Evolutionary conservation across 30 jellyfish, hydroid and myxozoan species (phyloP).

Genomic region (Clytia hemisphaerica): DNA sequence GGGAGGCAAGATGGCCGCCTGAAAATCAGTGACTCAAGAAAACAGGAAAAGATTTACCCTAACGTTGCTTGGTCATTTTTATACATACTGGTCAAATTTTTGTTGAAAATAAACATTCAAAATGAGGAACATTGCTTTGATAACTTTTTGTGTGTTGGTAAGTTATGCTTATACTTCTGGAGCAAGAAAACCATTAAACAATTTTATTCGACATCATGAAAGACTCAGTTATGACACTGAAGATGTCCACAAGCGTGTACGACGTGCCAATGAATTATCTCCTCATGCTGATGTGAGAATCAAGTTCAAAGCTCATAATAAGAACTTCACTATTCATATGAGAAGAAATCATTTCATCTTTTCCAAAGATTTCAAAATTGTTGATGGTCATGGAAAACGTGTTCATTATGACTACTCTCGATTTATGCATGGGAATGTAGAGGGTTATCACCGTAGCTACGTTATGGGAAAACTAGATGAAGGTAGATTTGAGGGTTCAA

Average conservation of each 20-base stretch:
- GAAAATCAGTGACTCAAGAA: too few relatives aligned
- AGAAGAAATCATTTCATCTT: constrained; percentile 67
- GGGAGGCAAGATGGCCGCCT: too few relatives aligned
- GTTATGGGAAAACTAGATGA: constrained; percentile 46
- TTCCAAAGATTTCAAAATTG: constrained; percentile 48
- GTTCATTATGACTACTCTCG: constrained; percentile 38
- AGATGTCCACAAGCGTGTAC: constrained; percentile 73
- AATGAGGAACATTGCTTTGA: too few relatives aligned
- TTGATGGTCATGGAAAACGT: constrained; percentile 65
- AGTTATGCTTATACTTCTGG: too few relatives aligned
- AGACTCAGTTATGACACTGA: constrained; percentile 46
- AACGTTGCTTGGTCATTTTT: too few relatives aligned
- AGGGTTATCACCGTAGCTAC: constrained; percentile 63
- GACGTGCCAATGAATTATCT: constrained; percentile 58
- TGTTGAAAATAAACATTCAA: too few relatives aligned
- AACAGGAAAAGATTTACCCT: too few relatives aligned
- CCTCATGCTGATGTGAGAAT: constrained; percentile 60
- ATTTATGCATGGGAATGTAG: constrained; percentile 81
- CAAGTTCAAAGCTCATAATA: constrained; percentile 63
- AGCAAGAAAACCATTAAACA: constrained; percentile 38
- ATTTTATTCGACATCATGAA: constrained; percentile 69
- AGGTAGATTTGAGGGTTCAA: constrained; percentile 80
- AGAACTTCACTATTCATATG: constrained; percentile 60
- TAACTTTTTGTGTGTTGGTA: too few relatives aligned
- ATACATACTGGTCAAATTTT: too few relatives aligned